phyloP scores from a whole-genome alignment of 2,888 invertebrate genomes.

The Crocallis elinguaria region DNA sequence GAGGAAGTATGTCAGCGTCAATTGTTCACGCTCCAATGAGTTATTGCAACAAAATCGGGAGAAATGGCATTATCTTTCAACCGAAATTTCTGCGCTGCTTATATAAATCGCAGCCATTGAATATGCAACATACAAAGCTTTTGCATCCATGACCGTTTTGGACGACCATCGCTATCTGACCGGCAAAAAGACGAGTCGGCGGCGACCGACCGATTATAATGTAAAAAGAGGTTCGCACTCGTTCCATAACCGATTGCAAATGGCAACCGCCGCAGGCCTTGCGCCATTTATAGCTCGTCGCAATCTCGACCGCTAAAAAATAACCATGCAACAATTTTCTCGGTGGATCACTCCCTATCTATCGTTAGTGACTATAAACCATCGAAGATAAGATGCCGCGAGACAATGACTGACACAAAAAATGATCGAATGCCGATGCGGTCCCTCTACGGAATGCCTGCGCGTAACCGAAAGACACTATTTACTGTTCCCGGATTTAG shows the following conservation, averaged over 20 bases:
- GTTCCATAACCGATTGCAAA: conserved; percentile 84
- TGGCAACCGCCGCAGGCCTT: conserved; percentile 79
- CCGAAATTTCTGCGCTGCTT: conserved; percentile 12
- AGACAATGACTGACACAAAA: conserved; percentile 53
- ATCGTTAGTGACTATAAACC: conserved; percentile 63
- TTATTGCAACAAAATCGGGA: conserved; percentile 7
- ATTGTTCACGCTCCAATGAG: conserved; percentile 27
- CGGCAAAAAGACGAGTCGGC: conserved; percentile 70
- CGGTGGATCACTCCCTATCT: conserved; percentile 65
- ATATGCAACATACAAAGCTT: conserved; percentile 48
- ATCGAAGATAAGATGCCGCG: conserved; percentile 57
- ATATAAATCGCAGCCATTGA: conserved; percentile 35
- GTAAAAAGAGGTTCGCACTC: conserved; percentile 80
- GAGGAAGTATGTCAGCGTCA: conserved; percentile 42
- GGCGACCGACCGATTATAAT: conserved; percentile 79
- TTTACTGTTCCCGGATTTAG: conserved; percentile 43
- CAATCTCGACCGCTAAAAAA: conserved; percentile 81
- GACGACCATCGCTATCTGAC: conserved; percentile 60
- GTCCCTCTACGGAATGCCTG: conserved; percentile 65
- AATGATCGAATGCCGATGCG: conserved; percentile 42
- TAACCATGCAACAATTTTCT: conserved; percentile 71
- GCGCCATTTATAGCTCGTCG: conserved; percentile 78
- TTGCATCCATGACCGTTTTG: conserved; percentile 63
- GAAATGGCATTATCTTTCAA: conserved; percentile 15
- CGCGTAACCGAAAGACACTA: conserved; percentile 60